These are phyloP conservation scores for Andrena hattorfiana DNA, from an alignment of 2,888 invertebrate species.

Conservation along the genomic window DNA sequence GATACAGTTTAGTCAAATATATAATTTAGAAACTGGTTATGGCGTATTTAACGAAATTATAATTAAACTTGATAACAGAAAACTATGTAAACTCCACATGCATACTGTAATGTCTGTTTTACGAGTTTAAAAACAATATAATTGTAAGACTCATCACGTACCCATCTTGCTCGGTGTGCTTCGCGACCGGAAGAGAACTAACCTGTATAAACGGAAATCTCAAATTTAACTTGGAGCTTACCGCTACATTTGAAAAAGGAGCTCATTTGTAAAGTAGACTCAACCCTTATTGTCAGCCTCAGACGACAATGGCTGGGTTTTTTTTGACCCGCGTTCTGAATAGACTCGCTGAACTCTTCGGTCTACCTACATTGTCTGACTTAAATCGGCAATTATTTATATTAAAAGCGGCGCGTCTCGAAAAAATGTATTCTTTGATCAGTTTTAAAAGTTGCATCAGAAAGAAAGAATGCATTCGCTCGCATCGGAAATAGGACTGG, in stretches of 20 bases:
- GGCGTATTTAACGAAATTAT: slow-evolving; percentile 7
- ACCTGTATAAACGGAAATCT: slow-evolving; percentile 65
- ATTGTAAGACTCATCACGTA: slow-evolving; percentile 64
- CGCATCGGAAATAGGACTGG: no score
- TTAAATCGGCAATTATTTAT: no score
- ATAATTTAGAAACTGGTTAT: background rate
- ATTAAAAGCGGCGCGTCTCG: no score
- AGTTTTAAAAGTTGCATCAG: no score
- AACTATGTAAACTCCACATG: background rate
- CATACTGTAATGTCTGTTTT: slow-evolving; percentile 16
- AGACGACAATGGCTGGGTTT: no score
- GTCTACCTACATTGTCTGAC: no score
- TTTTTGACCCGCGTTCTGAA: no score
- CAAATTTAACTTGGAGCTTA: background rate
- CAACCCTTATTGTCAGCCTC: no score
- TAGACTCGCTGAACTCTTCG: no score
- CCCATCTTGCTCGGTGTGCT: slow-evolving; percentile 77
- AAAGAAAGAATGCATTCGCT: no score
- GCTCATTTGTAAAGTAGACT: background rate
- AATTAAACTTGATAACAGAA: background rate
- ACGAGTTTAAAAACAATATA: slow-evolving; percentile 45
- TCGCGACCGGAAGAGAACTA: slow-evolving; percentile 76
- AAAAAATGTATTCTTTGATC: no score
- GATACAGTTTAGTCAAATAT: background rate
- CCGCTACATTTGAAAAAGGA: slow-evolving; percentile 8